phyloP scores from a whole-genome alignment of 1,140 invertebrate genomes.

The Nephila pilipes region DNA sequence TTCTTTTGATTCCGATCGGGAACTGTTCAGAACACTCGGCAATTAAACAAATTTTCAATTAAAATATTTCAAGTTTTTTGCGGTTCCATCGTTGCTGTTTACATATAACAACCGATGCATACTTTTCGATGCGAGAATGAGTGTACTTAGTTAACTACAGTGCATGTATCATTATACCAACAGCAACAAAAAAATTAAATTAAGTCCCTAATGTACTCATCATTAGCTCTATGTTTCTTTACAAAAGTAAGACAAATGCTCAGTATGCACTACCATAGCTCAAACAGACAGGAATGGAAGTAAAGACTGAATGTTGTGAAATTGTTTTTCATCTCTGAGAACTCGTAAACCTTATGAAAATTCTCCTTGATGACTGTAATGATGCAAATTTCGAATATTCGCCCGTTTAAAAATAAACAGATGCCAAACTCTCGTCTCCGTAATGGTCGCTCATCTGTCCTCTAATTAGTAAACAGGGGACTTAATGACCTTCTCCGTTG shows the following conservation, averaged over 20 bases:
- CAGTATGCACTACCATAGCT: not conserved
- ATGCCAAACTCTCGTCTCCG: not conserved
- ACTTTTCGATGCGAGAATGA: too few relatives aligned
- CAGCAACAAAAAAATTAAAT: not conserved
- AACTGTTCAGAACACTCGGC: too few relatives aligned
- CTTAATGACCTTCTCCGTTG: slow-evolving; percentile 57
- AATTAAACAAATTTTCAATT: too few relatives aligned
- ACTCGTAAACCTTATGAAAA: not conserved
- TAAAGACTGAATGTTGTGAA: not conserved
- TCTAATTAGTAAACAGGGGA: slow-evolving; percentile 69
- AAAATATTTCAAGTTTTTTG: too few relatives aligned
- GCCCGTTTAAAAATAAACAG: not conserved
- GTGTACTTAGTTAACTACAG: too few relatives aligned
- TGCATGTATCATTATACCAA: not conserved
- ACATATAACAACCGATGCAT: too few relatives aligned
- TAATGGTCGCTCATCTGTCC: slow-evolving; percentile 33
- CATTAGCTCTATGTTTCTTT: not conserved
- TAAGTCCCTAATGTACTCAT: not conserved
- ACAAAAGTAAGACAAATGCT: not conserved
- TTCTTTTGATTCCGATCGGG: too few relatives aligned
- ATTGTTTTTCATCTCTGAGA: not conserved
- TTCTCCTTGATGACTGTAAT: not conserved
- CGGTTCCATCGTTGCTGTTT: too few relatives aligned
- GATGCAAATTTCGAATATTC: slow-evolving; percentile 18
- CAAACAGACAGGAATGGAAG: not conserved